These are phyloP conservation scores for Callipepla squamata DNA, from an alignment of 2,113 vertebrate species.

Conservation along the genomic window DNA sequence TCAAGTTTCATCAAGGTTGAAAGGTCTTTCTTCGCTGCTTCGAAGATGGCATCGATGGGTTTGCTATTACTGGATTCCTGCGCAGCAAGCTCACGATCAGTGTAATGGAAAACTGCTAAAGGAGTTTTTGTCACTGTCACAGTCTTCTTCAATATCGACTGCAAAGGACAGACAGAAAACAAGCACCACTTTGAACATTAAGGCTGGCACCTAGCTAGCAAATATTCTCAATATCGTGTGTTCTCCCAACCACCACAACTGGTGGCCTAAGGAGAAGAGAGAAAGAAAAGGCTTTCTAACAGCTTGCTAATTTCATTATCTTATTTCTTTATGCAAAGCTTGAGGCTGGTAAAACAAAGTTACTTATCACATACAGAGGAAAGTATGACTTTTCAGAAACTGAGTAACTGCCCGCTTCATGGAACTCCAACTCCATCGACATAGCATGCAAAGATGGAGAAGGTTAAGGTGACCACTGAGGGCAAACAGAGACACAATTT, in stretches of 20 bases:
- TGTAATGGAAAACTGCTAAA: slow-evolving; percentile 83
- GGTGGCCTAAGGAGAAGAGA: not conserved
- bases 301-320: not conserved
- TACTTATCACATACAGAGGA: slow-evolving; percentile 12
- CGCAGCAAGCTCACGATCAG: slow-evolving; percentile 64
- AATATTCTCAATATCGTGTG: not conserved
- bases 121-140: slow-evolving; percentile 84
- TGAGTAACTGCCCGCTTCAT: not conserved
- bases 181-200: not conserved
- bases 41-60: slow-evolving; percentile 82
- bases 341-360: not conserved
- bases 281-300: not conserved
- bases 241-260: not conserved
- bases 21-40: slow-evolving; percentile 92
- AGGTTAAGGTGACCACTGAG: not conserved
- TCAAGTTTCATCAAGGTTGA: slow-evolving; percentile 88
- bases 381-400: not conserved
- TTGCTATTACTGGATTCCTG: slow-evolving; percentile 77
- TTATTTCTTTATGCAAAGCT: not conserved
- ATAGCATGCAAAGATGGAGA: not conserved
- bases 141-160: slow-evolving; percentile 88
- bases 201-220: not conserved
- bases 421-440: not conserved
- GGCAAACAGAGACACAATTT: not conserved
- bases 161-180: not conserved